A percentile compares a stretch with the other conserved stretches of the same genome.
These are phyloP conservation scores for Pristionchus exspectatus DNA, from an alignment of 2,888 invertebrate species.

Conservation along the genomic window DNA sequence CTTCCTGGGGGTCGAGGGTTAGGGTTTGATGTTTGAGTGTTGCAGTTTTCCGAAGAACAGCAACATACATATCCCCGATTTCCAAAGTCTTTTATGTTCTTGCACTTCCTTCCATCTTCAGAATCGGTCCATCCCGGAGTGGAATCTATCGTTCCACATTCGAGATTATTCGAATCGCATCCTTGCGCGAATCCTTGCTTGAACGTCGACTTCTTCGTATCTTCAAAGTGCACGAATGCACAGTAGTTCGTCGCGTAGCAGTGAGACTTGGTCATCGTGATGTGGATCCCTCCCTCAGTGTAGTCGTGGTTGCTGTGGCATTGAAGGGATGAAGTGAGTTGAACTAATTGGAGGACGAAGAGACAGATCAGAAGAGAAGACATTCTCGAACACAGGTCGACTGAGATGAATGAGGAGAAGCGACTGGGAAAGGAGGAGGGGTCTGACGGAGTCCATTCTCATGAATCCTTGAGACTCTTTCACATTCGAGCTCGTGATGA, in stretches of 20 bases:
- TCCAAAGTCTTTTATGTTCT: neutral
- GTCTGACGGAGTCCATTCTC: constrained; percentile 36
- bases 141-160: neutral
- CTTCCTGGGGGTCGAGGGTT: neutral
- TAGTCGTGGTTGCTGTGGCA: constrained; percentile 4
- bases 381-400: constrained; percentile 9
- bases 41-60: neutral
- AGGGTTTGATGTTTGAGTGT: neutral
- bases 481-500: neutral
- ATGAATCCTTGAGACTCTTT: constrained; percentile 26
- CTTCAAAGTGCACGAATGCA: neutral
- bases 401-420: constrained; percentile 8
- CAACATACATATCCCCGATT: constrained; percentile 6
- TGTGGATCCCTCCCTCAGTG: neutral
- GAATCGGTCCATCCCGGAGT: neutral
- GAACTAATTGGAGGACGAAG: neutral
- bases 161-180: constrained; percentile 66
- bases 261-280: neutral
- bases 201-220: neutral
- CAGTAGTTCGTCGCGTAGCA: neutral
- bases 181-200: constrained; percentile 71
- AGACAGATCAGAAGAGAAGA: neutral
- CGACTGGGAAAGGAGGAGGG: neutral
- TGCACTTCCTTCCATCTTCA: neutral
- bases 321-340: neutral